phyloP scores from a whole-genome alignment of 2,888 invertebrate species.

The Choreutis nemorana region DNA sequence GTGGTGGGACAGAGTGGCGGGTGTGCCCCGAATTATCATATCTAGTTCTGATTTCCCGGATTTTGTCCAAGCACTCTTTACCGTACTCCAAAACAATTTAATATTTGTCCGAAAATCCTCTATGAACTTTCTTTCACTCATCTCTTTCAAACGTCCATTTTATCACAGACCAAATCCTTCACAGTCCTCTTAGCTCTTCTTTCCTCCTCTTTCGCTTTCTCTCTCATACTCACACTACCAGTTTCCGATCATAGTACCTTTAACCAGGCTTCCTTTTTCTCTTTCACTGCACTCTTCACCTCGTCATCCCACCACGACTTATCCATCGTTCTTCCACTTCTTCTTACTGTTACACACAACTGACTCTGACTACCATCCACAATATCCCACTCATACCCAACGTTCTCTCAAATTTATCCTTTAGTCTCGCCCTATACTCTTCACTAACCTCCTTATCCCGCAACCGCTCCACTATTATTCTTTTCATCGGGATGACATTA shows the following conservation, averaged over 20 bases:
- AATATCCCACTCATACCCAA: neutral
- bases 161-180: too few relatives aligned
- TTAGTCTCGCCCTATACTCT: neutral
- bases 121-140: neutral
- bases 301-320: neutral
- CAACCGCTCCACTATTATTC: neutral
- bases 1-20: too few relatives aligned
- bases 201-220: neutral
- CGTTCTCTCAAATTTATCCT: neutral
- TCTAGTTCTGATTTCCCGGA: too few relatives aligned
- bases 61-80: too few relatives aligned
- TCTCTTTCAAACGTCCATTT: neutral
- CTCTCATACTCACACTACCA: neutral
- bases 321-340: neutral
- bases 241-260: neutral
- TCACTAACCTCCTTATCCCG: neutral
- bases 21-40: too few relatives aligned
- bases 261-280: neutral
- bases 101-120: neutral
- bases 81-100: neutral
- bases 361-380: neutral
- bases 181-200: neutral
- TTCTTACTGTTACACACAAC: neutral
- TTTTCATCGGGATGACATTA: neutral
- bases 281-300: neutral